phyloP scores from a whole-genome alignment of 1,140 invertebrate species.

The Anadara kagoshimensis region DNA sequence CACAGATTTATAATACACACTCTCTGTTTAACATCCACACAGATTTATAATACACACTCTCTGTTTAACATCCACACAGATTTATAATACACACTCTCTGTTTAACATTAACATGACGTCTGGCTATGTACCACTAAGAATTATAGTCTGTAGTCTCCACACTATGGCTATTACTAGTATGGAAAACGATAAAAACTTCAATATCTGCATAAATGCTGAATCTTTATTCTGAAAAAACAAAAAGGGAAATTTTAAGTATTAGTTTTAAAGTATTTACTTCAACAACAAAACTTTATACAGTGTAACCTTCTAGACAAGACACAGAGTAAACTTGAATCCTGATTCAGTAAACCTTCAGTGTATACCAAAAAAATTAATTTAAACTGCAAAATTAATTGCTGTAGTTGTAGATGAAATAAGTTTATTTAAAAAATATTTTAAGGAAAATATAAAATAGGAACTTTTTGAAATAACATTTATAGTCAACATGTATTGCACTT shows the following conservation, averaged over 20 bases:
- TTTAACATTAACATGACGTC: neutral
- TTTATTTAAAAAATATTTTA: too few species aligned
- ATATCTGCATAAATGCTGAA: slow-evolving; percentile 7
- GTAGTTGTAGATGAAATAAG: too few species aligned
- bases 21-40: neutral
- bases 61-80: neutral
- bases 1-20: neutral
- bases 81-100: neutral
- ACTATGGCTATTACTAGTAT: slow-evolving; percentile 28
- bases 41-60: neutral
- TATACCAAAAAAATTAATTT: too few species aligned
- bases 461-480: too few species aligned
- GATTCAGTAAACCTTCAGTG: too few species aligned
- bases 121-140: slow-evolving; percentile 2
- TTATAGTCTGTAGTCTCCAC: slow-evolving; percentile 15
- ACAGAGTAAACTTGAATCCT: too few species aligned
- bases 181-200: slow-evolving; percentile 26
- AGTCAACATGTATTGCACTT: too few species aligned
- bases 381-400: too few species aligned
- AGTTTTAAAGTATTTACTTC: too few species aligned
- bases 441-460: too few species aligned
- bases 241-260: neutral
- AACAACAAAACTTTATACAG: too few species aligned
- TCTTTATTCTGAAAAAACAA: slow-evolving; percentile 11
- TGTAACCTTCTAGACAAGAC: too few species aligned